Percentiles rank a stretch among this genome's conserved stretches.
Evolutionary conservation across 2,888 invertebrate species (phyloP).

Genomic region (Scrobipalpa costella): DNA sequence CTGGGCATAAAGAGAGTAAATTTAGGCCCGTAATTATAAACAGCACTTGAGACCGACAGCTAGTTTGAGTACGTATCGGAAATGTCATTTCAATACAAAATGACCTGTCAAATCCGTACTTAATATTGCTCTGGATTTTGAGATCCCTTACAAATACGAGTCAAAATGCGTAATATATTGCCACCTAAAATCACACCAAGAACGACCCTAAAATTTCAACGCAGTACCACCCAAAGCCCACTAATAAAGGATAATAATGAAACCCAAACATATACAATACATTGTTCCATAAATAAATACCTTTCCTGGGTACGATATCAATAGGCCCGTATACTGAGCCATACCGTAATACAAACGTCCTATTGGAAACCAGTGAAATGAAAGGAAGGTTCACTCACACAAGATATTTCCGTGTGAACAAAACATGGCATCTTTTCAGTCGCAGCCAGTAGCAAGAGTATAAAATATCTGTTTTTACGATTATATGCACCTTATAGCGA

Average conservation of each 20-base stretch:
- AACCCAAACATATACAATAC: conserved; percentile 2
- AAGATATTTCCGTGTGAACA: background rate
- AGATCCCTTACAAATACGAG: too few species aligned
- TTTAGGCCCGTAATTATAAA: too few species aligned
- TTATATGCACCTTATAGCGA: too few species aligned
- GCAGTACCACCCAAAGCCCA: background rate
- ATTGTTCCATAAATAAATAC: background rate
- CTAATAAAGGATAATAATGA: background rate
- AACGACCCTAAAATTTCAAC: background rate
- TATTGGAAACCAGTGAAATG: background rate
- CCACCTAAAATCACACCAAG: too few species aligned
- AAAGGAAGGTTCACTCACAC: background rate
- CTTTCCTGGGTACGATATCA: background rate
- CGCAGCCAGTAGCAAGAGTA: background rate
- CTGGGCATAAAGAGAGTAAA: too few species aligned
- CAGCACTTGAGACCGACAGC: too few species aligned
- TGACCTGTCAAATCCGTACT: too few species aligned
- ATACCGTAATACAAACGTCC: background rate
- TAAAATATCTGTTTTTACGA: too few species aligned
- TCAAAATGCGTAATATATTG: too few species aligned
- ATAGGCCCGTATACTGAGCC: background rate
- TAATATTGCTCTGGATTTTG: too few species aligned
- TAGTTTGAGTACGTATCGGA: too few species aligned
- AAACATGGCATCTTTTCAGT: background rate
- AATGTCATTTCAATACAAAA: too few species aligned